Base-by-base conservation (phyloP, 1,140 invertebrate genomes). In the Achroia grisella region DNA sequence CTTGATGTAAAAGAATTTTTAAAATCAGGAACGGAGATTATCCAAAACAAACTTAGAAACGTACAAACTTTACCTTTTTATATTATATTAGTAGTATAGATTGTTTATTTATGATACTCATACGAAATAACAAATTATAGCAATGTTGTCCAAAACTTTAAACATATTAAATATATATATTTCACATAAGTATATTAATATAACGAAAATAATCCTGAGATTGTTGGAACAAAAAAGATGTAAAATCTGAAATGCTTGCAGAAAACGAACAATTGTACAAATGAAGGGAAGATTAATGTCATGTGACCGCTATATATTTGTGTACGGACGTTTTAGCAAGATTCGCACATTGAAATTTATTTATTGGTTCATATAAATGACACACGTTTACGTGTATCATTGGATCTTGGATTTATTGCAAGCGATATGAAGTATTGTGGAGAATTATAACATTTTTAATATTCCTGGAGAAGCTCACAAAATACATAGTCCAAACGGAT, bases 271-370 rank as follows among this genome's bases (percentile, higher is more conserved):
- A 55, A 55, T 49, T 54, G 45, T 40, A 51, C 44, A 44, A 51
- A 51, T 66, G 56, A 70, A 60, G 52, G 52, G 48, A 53, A 71
- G 62, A 68, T 68, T 63, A 68, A 71, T 71, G 68, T 44, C 48
- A 58, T 45, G 46, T 51, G 52, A 68, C 70, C 61, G 55, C 62
- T 60, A 65, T 73, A 68, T 62, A 63, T 65, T 64, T 68, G 46
- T 57, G 53, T 62, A 59, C 57, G 58, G 66, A 64, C 63, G 39
- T 70, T 69, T 71, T 64, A 64, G 66, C 69, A 60, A 67, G 63
- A 68, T 61, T 62, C 57, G 59, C 61, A 63, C 61, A 61, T 67
- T 67, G 55, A 63, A 63, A 67, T 65, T 62, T 72, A 69, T 67
- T 69, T 70, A 70, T 66, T 51, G 64, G 49, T 56, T 66, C 56